Base-by-base conservation (phyloP, 2,113 vertebrate genomes). In the Clupea harengus region DNA sequence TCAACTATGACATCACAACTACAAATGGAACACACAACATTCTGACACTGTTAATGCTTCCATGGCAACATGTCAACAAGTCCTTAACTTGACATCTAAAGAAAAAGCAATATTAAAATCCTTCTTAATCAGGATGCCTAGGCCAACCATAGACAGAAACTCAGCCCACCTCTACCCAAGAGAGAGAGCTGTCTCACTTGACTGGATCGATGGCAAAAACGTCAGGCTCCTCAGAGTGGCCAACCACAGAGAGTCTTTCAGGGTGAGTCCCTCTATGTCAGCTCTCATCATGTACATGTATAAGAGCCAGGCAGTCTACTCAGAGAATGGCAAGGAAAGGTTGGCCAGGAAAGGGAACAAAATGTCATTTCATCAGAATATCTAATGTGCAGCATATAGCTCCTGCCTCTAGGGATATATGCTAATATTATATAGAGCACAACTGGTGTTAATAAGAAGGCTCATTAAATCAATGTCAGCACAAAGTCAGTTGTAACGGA, bases 161-260 rank as follows among this genome's bases (percentile, higher is more conserved):
- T 22, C 25, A 49, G 25, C 22, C 8, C 45, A 18, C 44, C 54
- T 46, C 15, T 45, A 45, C 22, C 45, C 25, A 11, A 86, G 52
- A 22, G 50, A n/a, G 7, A 81, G 54, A 20, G 45, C 54, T 17
- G 57, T 86, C 44, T 49, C 78, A 25, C 57, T 80, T 83, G 84
- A 85, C 39, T 88, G 90, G 88, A 75, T 89, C 2, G 85, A 82
- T 18, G 81, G 83, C 67, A 88, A 89, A 89, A 90, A 13, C 13
- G 85, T 86, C 7, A 87, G 90, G 49, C 83, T 47, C 54, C 15
- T 72, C 1, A 86, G 20, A 47, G 45, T 85, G 46, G 89, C 88
- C 83, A 89, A 75, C n/a, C 85, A 8, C 20, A 89, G 82, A 60
- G 84, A 91, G 20, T 75, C 86, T 50, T 87, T 92, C 46, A 84